A percentile compares a stretch with the other conserved stretches of the same genome.
Evolutionary conservation across 2,113 vertebrate species (phyloP).

Genomic region (Pterocles gutturalis): DNA sequence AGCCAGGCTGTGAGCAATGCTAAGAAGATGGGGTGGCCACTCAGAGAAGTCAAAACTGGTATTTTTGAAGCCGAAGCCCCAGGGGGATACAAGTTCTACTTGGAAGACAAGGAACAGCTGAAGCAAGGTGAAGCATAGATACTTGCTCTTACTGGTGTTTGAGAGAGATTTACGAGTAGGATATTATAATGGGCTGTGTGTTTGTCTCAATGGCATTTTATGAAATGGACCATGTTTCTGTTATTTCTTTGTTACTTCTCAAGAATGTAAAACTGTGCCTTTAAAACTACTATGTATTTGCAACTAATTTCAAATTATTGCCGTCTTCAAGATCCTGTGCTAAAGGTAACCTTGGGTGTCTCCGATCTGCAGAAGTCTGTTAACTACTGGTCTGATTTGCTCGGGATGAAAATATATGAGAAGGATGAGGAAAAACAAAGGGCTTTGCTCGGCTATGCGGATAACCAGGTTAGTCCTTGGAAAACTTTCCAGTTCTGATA

Average conservation of each 20-base stretch:
- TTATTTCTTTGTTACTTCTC: neutral
- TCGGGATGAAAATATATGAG: constrained; percentile 92
- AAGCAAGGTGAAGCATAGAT: constrained; percentile 76
- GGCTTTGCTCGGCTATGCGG: constrained; percentile 86
- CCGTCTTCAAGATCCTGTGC: constrained; percentile 84
- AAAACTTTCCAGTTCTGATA: neutral
- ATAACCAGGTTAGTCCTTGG: constrained; percentile 83
- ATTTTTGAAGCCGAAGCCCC: constrained; percentile 89
- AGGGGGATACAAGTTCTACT: constrained; percentile 92
- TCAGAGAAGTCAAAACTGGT: constrained; percentile 80
- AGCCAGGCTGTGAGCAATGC: constrained; percentile 90
- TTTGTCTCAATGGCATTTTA: neutral
- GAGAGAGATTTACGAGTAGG: neutral
- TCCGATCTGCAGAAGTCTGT: constrained; percentile 88
- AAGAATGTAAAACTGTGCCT: fast-evolving
- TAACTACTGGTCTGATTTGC: constrained; percentile 87
- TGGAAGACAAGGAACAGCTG: constrained; percentile 84
- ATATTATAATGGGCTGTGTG: fast-evolving
- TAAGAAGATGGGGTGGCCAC: constrained; percentile 86
- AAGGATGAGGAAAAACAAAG: constrained; percentile 84
- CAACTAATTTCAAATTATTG: neutral
- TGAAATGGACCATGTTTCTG: neutral
- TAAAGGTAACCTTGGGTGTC: constrained; percentile 91
- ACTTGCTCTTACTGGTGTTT: fast-evolving
- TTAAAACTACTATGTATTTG: fast-evolving